Conservation (phyloP, 1,140 invertebrate genomes). For the Araneus ventricosus region DNA sequence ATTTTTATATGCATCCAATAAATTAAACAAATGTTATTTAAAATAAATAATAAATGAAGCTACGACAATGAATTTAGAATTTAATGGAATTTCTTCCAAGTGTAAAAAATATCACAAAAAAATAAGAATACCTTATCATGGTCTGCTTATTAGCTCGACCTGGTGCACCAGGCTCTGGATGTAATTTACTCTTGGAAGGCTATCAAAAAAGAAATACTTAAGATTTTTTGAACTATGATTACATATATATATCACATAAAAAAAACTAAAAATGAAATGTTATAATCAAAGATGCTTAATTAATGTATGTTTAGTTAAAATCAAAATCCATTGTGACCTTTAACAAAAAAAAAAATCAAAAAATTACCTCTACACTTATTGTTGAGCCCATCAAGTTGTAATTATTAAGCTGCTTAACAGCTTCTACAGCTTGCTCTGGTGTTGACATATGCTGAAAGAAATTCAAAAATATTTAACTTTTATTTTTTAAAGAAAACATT, state of each 20-base stretch:
- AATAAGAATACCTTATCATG: constrained; percentile 28
- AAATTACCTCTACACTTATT: constrained; percentile 86
- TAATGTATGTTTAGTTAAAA: too few relatives aligned
- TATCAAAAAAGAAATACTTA: constrained; percentile 22
- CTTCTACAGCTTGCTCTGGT: constrained; percentile 85
- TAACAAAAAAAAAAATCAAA: not conserved
- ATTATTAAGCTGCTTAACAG: constrained; percentile 86
- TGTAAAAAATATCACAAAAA: not conserved
- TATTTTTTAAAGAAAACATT: too few relatives aligned
- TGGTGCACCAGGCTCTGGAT: constrained; percentile 75
- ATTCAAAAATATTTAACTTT: too few relatives aligned
- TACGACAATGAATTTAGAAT: too few relatives aligned
- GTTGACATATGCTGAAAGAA: constrained; percentile 84
- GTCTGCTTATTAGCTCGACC: constrained; percentile 74
- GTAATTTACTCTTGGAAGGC: constrained; percentile 75
- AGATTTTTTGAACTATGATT: not conserved
- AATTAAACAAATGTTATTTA: too few relatives aligned
- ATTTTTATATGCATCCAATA: too few relatives aligned
- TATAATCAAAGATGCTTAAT: too few relatives aligned
- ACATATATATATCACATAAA: not conserved
- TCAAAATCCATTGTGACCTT: too few relatives aligned
- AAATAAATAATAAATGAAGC: too few relatives aligned
- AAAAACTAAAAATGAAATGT: too few relatives aligned
- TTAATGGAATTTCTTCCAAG: too few relatives aligned
- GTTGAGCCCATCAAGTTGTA: constrained; percentile 86